Base-by-base conservation (phyloP, 2,797 vertebrate genomes). In the Schizothorax lantsangensis region DNA sequence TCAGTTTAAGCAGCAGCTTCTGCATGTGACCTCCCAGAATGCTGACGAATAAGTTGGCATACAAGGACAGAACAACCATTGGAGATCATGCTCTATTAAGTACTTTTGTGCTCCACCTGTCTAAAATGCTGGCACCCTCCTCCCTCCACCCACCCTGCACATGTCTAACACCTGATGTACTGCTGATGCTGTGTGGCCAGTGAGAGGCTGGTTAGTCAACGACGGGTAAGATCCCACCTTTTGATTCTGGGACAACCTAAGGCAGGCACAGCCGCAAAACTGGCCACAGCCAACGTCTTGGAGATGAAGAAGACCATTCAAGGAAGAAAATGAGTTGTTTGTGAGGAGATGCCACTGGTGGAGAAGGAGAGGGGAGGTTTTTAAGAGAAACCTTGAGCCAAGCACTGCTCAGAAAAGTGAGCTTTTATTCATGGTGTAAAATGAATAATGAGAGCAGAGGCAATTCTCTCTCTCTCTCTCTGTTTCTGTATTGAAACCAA, bases 191-290 rank as follows among this genome's bases (percentile, higher is more conserved):
- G 74, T 59, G 64, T 94, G 94, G 95, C 94, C 94, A 94, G 95
- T 94, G 94, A 96, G 92, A 95, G 97, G 96, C 96, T 98, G 97
- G 97, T 91, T 98, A 97, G 97, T 96, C 97, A 92, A 96, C 96
- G 98, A 98, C 97, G 97, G 97, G 97, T 99, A 98, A 98, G 97
- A 97, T 97, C 97, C 97, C 97, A 96, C 93, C 92, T 91, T 47
- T 86, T 95, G 95, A 96, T 83, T 91, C 52, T 17, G 97, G 97
- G 96, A 97, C 97, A 95, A 98, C 97, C 98, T 98, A 98, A 98
- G 97, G 96, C 97, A 98, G 98, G 97, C 97, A 98, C 97, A 97
- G 97, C 95, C 96, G 95, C 95, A 96, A 95, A 94, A 96, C 96
- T 95, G 95, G 78, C 95, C 95, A 92, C 91, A 89, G 89, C 83